phyloP scores from a whole-genome alignment of 2,888 invertebrate species.

The Gryllus longicercus region DNA sequence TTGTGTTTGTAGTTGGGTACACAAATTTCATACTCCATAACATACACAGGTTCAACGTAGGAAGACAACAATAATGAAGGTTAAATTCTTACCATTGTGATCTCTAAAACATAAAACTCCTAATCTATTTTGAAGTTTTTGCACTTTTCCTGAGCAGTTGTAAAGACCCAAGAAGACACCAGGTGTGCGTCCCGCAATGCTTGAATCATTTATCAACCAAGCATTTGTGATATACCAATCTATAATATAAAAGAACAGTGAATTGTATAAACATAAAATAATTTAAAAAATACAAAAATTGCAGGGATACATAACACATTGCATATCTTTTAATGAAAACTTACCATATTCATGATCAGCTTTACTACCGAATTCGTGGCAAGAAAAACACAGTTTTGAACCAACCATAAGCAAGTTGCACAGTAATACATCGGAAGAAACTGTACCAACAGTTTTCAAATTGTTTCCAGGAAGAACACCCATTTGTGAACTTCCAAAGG shows the following conservation, averaged over 20 bases:
- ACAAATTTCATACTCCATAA: too few species aligned
- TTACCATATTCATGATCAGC: background rate
- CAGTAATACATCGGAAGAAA: background rate
- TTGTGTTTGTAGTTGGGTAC: too few species aligned
- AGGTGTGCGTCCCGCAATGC: background rate
- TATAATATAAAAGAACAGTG: background rate
- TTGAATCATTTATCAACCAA: background rate
- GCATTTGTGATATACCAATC: slow-evolving; percentile 4
- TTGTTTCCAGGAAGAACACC: background rate
- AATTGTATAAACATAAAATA: too few species aligned
- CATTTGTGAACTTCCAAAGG: background rate
- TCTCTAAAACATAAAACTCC: background rate
- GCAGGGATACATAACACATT: too few species aligned
- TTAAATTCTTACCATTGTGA: background rate
- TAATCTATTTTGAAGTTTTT: background rate
- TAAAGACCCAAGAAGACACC: background rate
- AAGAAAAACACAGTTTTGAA: background rate
- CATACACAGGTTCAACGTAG: too few species aligned
- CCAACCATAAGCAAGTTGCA: background rate
- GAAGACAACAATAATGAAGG: too few species aligned
- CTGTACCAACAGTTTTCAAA: background rate
- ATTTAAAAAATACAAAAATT: too few species aligned
- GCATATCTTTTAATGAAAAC: too few species aligned
- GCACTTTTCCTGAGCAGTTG: background rate
- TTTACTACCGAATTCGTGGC: background rate